Percentiles rank a stretch among this genome's conserved stretches.
Conservation (phyloP, 2,888 invertebrate genomes). For the Phalera bucephala region DNA sequence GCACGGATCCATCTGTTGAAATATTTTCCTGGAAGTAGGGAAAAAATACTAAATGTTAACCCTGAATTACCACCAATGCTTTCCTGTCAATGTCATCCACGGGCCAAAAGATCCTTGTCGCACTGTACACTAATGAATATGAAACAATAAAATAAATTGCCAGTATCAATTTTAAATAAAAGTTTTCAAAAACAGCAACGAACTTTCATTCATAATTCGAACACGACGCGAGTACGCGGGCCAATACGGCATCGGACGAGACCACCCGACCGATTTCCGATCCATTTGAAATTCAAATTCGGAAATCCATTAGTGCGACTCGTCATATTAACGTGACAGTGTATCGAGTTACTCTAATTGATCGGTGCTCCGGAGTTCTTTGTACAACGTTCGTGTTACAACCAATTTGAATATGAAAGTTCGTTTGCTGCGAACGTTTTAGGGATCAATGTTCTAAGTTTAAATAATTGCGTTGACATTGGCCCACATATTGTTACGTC, state of each 20-base stretch:
- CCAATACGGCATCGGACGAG: constrained; percentile 22
- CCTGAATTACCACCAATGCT: too few species aligned
- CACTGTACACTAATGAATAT: background rate
- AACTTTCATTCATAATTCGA: constrained; percentile 18
- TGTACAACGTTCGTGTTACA: constrained; percentile 60
- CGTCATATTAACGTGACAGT: constrained; percentile 82
- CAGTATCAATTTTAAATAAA: too few species aligned
- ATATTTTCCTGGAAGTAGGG: too few species aligned
- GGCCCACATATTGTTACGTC: too few species aligned
- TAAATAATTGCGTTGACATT: too few species aligned
- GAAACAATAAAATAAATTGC: background rate
- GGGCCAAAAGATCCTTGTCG: too few species aligned
- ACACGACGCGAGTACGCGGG: constrained; percentile 1
- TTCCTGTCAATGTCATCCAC: too few species aligned
- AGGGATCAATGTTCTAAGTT: constrained; percentile 3
- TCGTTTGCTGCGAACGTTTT: constrained; percentile 32
- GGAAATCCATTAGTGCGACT: constrained; percentile 79
- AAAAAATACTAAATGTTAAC: too few species aligned
- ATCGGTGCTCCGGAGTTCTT: constrained; percentile 63
- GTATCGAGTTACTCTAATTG: constrained; percentile 82
- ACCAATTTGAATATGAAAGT: constrained; percentile 55
- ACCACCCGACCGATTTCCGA: constrained; percentile 57
- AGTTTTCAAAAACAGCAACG: background rate
- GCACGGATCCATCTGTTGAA: too few species aligned
- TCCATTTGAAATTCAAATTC: constrained; percentile 81